Base-by-base conservation (phyloP, 2,113 vertebrate genomes). In the Pseudolaguvia tuberculata region DNA sequence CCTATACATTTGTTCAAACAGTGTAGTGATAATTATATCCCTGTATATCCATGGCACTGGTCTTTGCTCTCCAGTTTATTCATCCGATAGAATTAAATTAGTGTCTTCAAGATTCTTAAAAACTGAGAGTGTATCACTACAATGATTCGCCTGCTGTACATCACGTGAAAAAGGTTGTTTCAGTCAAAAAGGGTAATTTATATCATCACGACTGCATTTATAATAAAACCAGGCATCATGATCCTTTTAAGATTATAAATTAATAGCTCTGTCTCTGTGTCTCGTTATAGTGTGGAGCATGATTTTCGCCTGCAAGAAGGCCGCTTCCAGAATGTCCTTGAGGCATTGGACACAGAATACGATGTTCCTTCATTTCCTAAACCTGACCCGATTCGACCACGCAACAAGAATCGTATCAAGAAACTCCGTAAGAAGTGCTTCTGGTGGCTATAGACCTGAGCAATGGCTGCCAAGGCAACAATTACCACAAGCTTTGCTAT, bases 381-480 rank as follows among this genome's bases (percentile, higher is more conserved):
- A 68, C 2, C 57, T 48, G 58, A 77, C 18, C 20, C 58, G 27
- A 58, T 72, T 53, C 83, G 84, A 1, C 78, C 86, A 42, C 87
- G 83, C 63, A 79, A 87, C 82, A 92, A 91, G 81, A 87, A 90
- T 76, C 94, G 94, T 71, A 84, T 93, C 75, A 97, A 97, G 86
- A 99, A 98, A 83, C 88, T 96, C 70, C 92, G 94, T 77, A 97
- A 94, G 85, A 97, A 96, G 86, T 99, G 96, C 77, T 98, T 99
- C 88, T 99, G 96, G 96, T 99, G 96, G 95, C 88, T 92, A n/a
- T 92, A 84, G 83, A 14, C 5, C 15, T 48, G 5, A 42, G 39
- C 47, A 23, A 23, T 39, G 8, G 51, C 52, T 7, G 39, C 69
- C 18, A 18, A 23, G 63, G 42, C 61, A 21, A 56, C 17, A 20